Evolutionary conservation across 1,140 invertebrate species (phyloP), one percentile per base, ranked within the genome.

Genomic region (Ceratoteleas bidentatus): DNA sequence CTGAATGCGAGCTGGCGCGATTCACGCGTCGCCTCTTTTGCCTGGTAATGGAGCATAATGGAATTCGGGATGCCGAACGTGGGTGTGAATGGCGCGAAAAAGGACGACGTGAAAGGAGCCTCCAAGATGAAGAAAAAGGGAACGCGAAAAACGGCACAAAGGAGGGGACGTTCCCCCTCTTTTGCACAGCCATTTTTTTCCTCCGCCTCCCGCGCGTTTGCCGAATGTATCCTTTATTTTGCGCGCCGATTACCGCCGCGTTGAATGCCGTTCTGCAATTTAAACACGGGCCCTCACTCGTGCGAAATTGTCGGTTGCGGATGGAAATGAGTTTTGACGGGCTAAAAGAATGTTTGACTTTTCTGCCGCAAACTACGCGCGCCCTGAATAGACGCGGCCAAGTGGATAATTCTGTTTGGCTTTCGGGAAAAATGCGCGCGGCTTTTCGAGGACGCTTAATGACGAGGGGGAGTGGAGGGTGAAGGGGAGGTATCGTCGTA

Each of bases 351-450:
- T 69, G 70, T 84, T 81, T 76, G 32, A 68, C 56, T 61, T 61
- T 53, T 68, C 38, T 47, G 40, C 57, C 74, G 36, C 36, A 38
- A 38, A 38, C 36, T 38, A 38, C 36, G 36, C 36, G 36, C 36
- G 36, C 5, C 9, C 36, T 38, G 36, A 38, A 38, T 36, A 47
- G 8, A 50, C 60, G 78, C 54, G 76, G 86, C n/a, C n/a, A n/a
- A n/a, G 79, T 70, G 81, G 85, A 85, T 87, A 86, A 87, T 89
- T 38, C 9, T 38, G 36, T 38, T 38, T 38, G 36, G 36, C 36
- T 38, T 38, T 38, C 36, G 43, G 43, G 7, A n/a, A 47, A 47
- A 47, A 47, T 47, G 43, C 43, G 11, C 3, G n/a, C 3, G 7
- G 43, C 7, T 47, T n/a, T 4, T 47, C n/a, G 43, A 73, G n/a